Conservation (phyloP, 2,888 invertebrate species). For the Tiphia femorata region DNA sequence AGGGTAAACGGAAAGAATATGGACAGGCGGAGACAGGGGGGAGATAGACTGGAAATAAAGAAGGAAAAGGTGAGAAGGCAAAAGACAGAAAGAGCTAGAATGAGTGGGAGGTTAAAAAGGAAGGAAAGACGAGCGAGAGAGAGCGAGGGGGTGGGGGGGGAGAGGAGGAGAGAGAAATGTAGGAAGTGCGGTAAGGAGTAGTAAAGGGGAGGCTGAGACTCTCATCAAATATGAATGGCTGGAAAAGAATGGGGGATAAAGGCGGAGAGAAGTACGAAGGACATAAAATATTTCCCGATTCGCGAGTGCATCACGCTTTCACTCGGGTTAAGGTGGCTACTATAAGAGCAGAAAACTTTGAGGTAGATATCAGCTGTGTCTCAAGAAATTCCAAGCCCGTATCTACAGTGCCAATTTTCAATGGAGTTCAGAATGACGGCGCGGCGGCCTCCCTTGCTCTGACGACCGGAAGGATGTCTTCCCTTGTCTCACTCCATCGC, state of each 20-base stretch:
- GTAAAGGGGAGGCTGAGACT: conserved; percentile 30
- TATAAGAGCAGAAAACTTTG: conserved; percentile 34
- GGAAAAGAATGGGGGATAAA: conserved; percentile 48
- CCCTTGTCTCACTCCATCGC: too few relatives aligned
- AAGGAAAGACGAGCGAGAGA: background rate
- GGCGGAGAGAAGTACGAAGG: conserved; percentile 28
- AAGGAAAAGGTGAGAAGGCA: background rate
- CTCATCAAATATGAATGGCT: conserved; percentile 56
- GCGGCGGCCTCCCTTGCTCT: too few relatives aligned
- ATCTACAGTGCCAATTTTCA: background rate
- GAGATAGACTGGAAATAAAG: background rate
- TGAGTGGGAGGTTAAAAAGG: too few relatives aligned
- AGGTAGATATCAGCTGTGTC: conserved; percentile 40
- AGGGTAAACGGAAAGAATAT: background rate
- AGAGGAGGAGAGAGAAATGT: background rate
- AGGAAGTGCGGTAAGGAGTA: background rate
- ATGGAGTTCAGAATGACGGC: too few relatives aligned
- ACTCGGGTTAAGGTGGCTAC: conserved; percentile 20
- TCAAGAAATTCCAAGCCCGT: conserved; percentile 21
- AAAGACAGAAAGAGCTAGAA: too few relatives aligned
- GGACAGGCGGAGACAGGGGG: background rate
- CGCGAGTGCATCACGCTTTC: conserved; percentile 45
- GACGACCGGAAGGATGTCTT: too few relatives aligned
- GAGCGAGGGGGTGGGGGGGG: background rate
- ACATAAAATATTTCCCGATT: conserved; percentile 53